Evolutionary conservation across 1,140 invertebrate species (phyloP).

Genomic region (Lordiphosa clarofinis): DNA sequence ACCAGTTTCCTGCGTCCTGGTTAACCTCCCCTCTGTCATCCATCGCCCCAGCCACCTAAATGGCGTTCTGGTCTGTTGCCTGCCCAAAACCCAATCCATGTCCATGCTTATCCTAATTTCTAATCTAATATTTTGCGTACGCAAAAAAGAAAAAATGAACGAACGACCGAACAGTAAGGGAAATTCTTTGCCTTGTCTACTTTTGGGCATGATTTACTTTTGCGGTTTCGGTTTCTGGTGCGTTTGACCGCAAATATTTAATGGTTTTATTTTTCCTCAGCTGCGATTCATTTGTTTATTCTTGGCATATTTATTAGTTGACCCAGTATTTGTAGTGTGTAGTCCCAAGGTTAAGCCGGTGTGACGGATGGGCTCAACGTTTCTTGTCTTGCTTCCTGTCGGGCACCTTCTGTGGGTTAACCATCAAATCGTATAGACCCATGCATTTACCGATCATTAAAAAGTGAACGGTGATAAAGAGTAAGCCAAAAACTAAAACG

Average conservation of each 20-base stretch:
- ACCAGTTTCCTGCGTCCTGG: slow-evolving; percentile 16
- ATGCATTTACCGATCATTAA: too few species aligned
- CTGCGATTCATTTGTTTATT: slow-evolving; percentile 72
- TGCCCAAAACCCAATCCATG: slow-evolving; percentile 29
- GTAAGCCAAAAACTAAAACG: too few species aligned
- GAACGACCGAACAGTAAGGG: slow-evolving; percentile 12
- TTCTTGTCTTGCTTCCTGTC: too few species aligned
- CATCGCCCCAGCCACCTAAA: slow-evolving; percentile 39
- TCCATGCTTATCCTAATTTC: slow-evolving; percentile 70
- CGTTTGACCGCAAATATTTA: slow-evolving; percentile 78
- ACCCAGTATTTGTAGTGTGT: slow-evolving; percentile 55
- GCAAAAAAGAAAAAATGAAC: slow-evolving; percentile 8
- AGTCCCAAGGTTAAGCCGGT: slow-evolving; percentile 51
- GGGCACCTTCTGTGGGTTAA: too few species aligned
- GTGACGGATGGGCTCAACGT: slow-evolving; percentile 28
- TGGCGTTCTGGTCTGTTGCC: slow-evolving; percentile 63
- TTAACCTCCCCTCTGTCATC: not conserved
- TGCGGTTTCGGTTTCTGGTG: slow-evolving; percentile 73
- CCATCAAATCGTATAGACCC: too few species aligned
- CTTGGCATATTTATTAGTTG: slow-evolving; percentile 75
- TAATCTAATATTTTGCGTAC: slow-evolving; percentile 76
- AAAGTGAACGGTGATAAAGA: too few species aligned
- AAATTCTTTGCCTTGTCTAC: slow-evolving; percentile 48
- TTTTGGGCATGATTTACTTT: slow-evolving; percentile 74
- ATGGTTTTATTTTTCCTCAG: slow-evolving; percentile 74